Evolutionary conservation across 1,140 invertebrate genomes (phyloP), one percentile per base, ranked within the genome.

Genomic region (Sweltsa coloradensis): DNA sequence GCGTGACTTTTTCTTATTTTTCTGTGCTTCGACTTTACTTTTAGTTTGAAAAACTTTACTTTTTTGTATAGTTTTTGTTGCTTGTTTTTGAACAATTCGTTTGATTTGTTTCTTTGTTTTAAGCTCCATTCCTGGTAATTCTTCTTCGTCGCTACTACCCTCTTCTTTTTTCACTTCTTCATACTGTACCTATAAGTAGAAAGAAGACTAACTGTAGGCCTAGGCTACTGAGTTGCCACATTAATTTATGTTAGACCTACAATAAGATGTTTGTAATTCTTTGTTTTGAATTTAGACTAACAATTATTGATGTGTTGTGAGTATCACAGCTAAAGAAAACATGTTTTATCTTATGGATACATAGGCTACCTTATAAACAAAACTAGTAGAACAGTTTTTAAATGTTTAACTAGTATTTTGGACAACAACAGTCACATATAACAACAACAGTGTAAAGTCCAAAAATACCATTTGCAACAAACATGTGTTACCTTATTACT

Each of bases 41-140:
- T 84, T 83, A 58, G 71, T 72, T 66, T 82, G 76, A 59, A 83
- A 85, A 3, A 72, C 69, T 69, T 81, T 83, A 57, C 81, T 85
- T 49, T 81, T 79, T 57, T 81, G 71, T 6, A 83, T 66, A 63
- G 57, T 1, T 48, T 49, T 14, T 21, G 26, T 18, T 25, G 26
- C 43, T 52, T 50, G 11, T 50, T 47, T 46, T 25, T 57, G 52
- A 53, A 52, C 51, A 46, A 45, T 16, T 40, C 45, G 49, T 21
- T 51, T 45, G n/a, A 37, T 49, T 51, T 39, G 41, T 36, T 53
- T 41, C 27, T 52, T 56, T 37, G 51, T 51, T 27, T 50, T 48
- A 21, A 75, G 62, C 51, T 71, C 68, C 75, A 78, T 79, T 49
- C 75, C 77, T 1, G 72, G 67, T 47, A 79, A 60, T 49, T 65